Percentiles rank a stretch among this genome's conserved stretches.
Conservation (phyloP, 2,113 vertebrate species). For the Pelvicachromis taeniatus region DNA sequence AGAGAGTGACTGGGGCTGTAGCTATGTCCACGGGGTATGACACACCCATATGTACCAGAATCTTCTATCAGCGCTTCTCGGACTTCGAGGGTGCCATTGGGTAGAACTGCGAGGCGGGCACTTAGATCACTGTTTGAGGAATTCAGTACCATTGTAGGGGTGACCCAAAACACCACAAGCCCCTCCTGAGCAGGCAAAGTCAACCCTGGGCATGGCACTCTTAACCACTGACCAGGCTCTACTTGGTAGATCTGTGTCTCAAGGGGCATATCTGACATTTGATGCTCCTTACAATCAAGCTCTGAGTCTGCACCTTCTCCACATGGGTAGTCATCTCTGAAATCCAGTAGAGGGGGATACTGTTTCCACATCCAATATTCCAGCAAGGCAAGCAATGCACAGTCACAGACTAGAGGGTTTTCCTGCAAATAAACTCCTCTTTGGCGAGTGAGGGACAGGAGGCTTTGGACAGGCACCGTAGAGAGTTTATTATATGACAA, state of each 20-base stretch:
- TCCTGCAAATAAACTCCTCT: constrained; percentile 81
- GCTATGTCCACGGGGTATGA: constrained; percentile 68
- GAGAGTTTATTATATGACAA: constrained; percentile 78
- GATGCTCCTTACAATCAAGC: constrained; percentile 66
- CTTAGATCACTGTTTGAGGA: constrained; percentile 57
- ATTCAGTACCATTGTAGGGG: constrained; percentile 66
- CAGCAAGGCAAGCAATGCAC: constrained; percentile 73
- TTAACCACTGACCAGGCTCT: constrained; percentile 73
- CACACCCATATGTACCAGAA: constrained; percentile 78
- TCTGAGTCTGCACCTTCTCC: background rate
- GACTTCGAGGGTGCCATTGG: constrained; percentile 80
- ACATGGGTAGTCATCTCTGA: constrained; percentile 75
- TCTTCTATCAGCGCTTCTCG: constrained; percentile 69
- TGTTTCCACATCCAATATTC: constrained; percentile 80
- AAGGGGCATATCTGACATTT: constrained; percentile 44
- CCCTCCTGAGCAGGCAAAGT: constrained; percentile 18
- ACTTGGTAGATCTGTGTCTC: constrained; percentile 66
- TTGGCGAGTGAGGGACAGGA: constrained; percentile 72
- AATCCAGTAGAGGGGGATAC: constrained; percentile 77
- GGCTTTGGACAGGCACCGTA: constrained; percentile 69
- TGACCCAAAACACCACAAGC: constrained; percentile 75
- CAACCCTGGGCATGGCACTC: constrained; percentile 78
- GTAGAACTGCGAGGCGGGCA: constrained; percentile 63
- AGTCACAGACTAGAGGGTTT: constrained; percentile 82
- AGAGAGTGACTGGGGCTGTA: constrained; percentile 63